Percentiles rank a stretch among this genome's conserved stretches.
These are phyloP conservation scores for Heliconius himera DNA, from an alignment of 1,140 invertebrate genomes.

Conservation along the genomic window DNA sequence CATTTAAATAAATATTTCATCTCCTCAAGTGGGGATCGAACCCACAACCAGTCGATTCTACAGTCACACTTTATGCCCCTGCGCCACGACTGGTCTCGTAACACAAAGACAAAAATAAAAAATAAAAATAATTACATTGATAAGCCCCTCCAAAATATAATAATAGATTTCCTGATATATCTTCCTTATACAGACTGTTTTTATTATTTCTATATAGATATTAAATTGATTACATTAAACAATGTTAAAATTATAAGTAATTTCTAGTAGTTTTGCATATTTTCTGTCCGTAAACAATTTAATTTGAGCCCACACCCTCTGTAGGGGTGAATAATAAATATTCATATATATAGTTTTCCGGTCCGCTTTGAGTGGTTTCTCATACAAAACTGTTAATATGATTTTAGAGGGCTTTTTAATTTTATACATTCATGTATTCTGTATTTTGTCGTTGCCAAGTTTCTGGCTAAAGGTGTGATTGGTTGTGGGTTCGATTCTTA, in stretches of 20 bases:
- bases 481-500: background rate
- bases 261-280: slow-evolving; percentile 43
- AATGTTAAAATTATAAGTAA: slow-evolving; percentile 27
- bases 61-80: no score
- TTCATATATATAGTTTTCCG: slow-evolving; percentile 48
- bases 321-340: slow-evolving; percentile 50
- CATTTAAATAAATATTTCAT: no score
- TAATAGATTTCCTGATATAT: no score
- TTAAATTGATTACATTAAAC: no score
- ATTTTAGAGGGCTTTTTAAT: slow-evolving; percentile 36
- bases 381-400: slow-evolving; percentile 47
- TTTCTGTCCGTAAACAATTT: slow-evolving; percentile 40
- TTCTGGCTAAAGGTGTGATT: background rate
- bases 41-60: no score
- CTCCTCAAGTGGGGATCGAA: no score
- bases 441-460: background rate
- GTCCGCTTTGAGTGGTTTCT: slow-evolving; percentile 43
- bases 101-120: no score
- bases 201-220: no score
- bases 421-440: background rate
- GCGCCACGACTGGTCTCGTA: no score
- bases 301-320: slow-evolving; percentile 36
- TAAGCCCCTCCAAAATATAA: no score
- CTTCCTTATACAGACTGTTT: no score
- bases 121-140: no score